Base-by-base conservation (phyloP, 2,888 invertebrate species). In the Ashinkailepas kermadecensis region DNA sequence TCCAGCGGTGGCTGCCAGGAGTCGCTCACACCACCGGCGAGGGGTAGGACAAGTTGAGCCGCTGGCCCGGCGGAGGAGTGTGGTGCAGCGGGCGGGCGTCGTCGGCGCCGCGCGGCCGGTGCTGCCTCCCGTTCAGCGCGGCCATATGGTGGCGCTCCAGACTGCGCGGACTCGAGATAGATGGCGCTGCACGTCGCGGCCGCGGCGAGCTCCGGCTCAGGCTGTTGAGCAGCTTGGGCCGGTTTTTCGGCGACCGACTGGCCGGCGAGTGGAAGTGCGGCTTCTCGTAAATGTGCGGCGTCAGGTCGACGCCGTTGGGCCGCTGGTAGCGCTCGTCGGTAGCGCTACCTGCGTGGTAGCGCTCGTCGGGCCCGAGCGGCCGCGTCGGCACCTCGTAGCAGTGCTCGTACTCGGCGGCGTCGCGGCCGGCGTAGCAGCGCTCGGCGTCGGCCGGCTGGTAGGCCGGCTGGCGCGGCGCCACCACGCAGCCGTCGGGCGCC, bases 81-180 rank as follows among this genome's bases (percentile, higher is more conserved):
- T 54, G 18, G 18, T 74, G 39, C 39, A 54, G 74, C 18, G 18
- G 74, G 13, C 74, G 74, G 18, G 54, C 74, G 74, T 74, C 74
- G 6, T 54, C 74, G 39, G 54, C 54, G 54, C 54, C 39, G n/a
- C 65, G 65, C 10, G 65, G n/a, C 10, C 74, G 89, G 59, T 62
- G 81, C 25, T 91, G 90, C 85, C 90, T 89, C 58, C 93, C 89
- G 86, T 94, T 94, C 78, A 95, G 87, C 0, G 94, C 93, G 13
- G 94, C 93, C 82, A 93, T 87, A 86, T 94, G 94, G 0, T 94
- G 94, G 85, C 94, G 91, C 86, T 94, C 94, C 85, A 94, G 94
- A 85, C 93, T 90, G 1, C 94, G 94, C 0, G 94, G 94, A 0
- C 93, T 93, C 10, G 94, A 93, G 0, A 94, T 93, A 74, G 74